Conservation (phyloP, 2,113 vertebrate genomes). For the Triplophysa tibetana region DNA sequence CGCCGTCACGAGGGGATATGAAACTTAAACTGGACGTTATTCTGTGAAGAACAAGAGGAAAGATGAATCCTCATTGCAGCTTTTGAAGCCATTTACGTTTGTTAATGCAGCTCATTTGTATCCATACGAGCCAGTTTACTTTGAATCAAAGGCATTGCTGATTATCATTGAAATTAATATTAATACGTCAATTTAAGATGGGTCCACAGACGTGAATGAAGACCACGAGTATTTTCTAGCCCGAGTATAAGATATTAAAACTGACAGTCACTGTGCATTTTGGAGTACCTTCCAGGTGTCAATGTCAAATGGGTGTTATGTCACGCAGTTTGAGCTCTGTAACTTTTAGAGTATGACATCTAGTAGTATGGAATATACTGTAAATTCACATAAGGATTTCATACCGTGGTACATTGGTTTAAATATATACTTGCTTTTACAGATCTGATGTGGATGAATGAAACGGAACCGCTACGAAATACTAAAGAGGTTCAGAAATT, state of each 20-base stretch:
- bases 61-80: constrained; percentile 4
- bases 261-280: not conserved
- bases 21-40: constrained; percentile 35
- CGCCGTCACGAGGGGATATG: constrained; percentile 34
- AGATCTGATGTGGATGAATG: constrained; percentile 24
- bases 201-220: not conserved
- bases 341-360: too few relatives aligned
- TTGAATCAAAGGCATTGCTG: constrained; percentile 1
- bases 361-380: too few relatives aligned
- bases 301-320: too few relatives aligned
- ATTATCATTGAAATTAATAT: constrained; percentile 7
- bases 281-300: not conserved
- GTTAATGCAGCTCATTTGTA: constrained; percentile 24
- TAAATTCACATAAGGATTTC: not conserved
- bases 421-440: constrained; percentile 21
- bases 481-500: constrained; percentile 21
- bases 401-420: constrained; percentile 11
- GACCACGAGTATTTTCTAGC: not conserved
- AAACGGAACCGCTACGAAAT: not conserved
- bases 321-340: too few relatives aligned
- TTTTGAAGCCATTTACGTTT: constrained; percentile 27
- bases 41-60: constrained; percentile 12
- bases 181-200: constrained; percentile 3
- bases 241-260: not conserved
- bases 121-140: not conserved